Conservation (phyloP, 2,888 invertebrate species). For the Dasysyrphus tricinctus region DNA sequence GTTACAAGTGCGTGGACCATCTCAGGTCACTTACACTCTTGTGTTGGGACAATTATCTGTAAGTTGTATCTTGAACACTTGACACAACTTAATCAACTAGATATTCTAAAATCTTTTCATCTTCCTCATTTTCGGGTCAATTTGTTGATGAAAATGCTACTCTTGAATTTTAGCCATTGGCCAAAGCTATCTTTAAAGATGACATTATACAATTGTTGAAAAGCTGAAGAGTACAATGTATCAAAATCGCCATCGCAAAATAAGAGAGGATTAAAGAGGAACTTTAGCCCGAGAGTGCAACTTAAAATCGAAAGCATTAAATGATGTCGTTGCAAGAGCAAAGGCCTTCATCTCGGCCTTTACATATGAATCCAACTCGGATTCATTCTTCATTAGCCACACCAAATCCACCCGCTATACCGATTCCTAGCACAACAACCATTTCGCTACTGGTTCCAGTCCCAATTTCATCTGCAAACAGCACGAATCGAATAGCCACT, state of each 20-base stretch:
- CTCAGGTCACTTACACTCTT: slow-evolving; percentile 97
- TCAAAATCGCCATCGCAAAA: slow-evolving; percentile 86
- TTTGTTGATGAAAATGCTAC: slow-evolving; percentile 92
- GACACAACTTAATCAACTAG: background rate
- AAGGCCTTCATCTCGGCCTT: slow-evolving; percentile 82
- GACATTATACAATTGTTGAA: slow-evolving; percentile 92
- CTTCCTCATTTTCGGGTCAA: slow-evolving; percentile 87
- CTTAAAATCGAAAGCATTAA: slow-evolving; percentile 77
- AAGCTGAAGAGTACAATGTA: slow-evolving; percentile 92
- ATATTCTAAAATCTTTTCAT: background rate
- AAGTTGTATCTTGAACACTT: slow-evolving; percentile 82
- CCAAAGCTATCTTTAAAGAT: slow-evolving; percentile 85
- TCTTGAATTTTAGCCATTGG: slow-evolving; percentile 91
- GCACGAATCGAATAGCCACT: slow-evolving; percentile 76
- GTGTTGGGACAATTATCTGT: slow-evolving; percentile 96
- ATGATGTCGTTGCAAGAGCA: slow-evolving; percentile 82
- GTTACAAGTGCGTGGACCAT: slow-evolving; percentile 94
- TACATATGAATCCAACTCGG: slow-evolving; percentile 83
- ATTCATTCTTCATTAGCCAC: slow-evolving; percentile 81
- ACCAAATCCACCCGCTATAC: slow-evolving; percentile 79
- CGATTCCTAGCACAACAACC: slow-evolving; percentile 76
- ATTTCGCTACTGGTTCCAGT: slow-evolving; percentile 65
- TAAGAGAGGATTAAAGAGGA: slow-evolving; percentile 79
- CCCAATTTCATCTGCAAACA: slow-evolving; percentile 55
- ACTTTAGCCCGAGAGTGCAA: slow-evolving; percentile 74